Percentiles rank a stretch among this genome's conserved stretches.
phyloP scores from a whole-genome alignment of 2,797 vertebrate genomes.

The Pempheris klunzingeri region DNA sequence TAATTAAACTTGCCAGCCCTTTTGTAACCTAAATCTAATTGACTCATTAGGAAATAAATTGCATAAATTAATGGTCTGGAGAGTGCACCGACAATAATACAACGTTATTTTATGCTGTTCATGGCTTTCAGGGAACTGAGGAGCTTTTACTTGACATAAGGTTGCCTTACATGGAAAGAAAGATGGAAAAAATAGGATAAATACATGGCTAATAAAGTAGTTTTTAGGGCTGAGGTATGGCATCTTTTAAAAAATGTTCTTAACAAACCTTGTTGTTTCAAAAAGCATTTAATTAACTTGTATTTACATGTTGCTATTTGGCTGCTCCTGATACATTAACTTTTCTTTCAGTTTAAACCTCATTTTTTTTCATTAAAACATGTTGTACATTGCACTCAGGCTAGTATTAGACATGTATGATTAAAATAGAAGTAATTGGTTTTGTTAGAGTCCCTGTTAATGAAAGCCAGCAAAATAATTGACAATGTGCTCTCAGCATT shows the following conservation, averaged over 20 bases:
- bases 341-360: slow-evolving; percentile 24
- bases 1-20: slow-evolving; percentile 79
- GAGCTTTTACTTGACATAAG: slow-evolving; percentile 1
- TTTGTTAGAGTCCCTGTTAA: slow-evolving; percentile 61
- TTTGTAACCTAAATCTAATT: slow-evolving; percentile 83
- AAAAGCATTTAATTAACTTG: neutral
- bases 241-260: neutral
- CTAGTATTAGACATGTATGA: slow-evolving; percentile 39
- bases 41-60: slow-evolving; percentile 82
- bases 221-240: neutral
- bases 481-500: slow-evolving; percentile 46
- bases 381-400: slow-evolving; percentile 1
- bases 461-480: slow-evolving; percentile 62
- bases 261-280: neutral
- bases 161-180: neutral
- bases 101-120: slow-evolving; percentile 38
- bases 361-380: slow-evolving; percentile 8
- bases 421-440: slow-evolving; percentile 71
- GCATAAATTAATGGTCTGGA: slow-evolving; percentile 79
- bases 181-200: neutral
- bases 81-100: slow-evolving; percentile 67
- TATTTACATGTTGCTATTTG: neutral
- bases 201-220: neutral
- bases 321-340: neutral
- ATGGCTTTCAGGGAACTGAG: slow-evolving; percentile 12